phyloP scores from a whole-genome alignment of 2,888 invertebrate species.

The Chloroclysta siterata region DNA sequence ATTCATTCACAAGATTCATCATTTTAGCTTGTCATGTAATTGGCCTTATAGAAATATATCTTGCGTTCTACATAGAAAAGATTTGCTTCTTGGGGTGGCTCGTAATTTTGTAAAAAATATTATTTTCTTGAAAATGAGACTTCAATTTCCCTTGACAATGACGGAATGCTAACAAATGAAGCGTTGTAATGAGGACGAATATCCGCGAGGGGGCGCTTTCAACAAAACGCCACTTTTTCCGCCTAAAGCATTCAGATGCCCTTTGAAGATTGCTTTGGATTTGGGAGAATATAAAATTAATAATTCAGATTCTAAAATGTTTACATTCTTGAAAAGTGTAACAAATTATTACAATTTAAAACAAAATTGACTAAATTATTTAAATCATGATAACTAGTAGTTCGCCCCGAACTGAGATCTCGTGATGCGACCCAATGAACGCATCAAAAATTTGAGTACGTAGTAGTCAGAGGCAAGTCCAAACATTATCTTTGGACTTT shows the following conservation, averaged over 20 bases:
- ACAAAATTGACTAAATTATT: too few relatives aligned
- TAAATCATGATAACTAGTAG: too few relatives aligned
- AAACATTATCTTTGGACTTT: too few relatives aligned
- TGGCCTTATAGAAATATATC: constrained; percentile 8
- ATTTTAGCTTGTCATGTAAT: constrained; percentile 6
- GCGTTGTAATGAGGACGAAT: constrained; percentile 33
- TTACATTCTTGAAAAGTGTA: neutral
- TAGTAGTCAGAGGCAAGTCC: too few relatives aligned
- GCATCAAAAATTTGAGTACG: too few relatives aligned
- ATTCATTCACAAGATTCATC: neutral
- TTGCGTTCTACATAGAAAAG: neutral
- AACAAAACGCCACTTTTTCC: constrained; percentile 30
- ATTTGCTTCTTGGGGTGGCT: neutral
- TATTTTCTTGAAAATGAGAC: constrained; percentile 21
- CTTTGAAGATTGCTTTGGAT: constrained; percentile 32
- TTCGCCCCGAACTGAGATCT: too few relatives aligned
- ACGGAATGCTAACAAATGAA: constrained; percentile 33
- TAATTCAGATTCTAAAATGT: constrained; percentile 4
- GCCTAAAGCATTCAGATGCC: constrained; percentile 24
- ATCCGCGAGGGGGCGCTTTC: constrained; percentile 28
- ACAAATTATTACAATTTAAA: too few relatives aligned
- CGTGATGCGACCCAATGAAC: too few relatives aligned
- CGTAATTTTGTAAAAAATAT: constrained; percentile 14
- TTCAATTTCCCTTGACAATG: constrained; percentile 28
- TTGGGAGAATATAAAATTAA: constrained; percentile 19